Percentiles rank a stretch among this genome's conserved stretches.
phyloP scores from a whole-genome alignment of 2,888 invertebrate species.

The Lucinisca nassula region DNA sequence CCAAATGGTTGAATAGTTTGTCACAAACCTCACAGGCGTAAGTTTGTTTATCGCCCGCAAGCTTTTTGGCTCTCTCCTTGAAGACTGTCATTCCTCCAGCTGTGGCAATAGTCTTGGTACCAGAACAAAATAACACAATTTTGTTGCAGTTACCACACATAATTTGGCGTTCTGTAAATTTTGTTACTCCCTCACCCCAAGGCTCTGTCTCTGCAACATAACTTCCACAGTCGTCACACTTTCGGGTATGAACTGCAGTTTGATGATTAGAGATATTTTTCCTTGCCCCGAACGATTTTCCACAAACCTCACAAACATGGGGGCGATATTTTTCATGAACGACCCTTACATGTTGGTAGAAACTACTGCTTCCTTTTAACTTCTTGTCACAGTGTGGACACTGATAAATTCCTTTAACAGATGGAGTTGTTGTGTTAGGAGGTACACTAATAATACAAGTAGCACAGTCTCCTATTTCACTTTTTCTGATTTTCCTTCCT shows the following conservation, averaged over 20 bases:
- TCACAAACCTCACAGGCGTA: background rate
- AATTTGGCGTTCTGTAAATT: background rate
- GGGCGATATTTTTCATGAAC: background rate
- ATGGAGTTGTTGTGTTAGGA: background rate
- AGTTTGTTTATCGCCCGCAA: background rate
- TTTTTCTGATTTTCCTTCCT: background rate
- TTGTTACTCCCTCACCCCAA: conserved; percentile 16
- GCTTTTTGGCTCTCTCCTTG: background rate
- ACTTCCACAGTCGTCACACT: background rate
- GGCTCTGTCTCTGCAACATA: conserved; percentile 25
- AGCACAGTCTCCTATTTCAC: background rate
- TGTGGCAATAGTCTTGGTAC: background rate
- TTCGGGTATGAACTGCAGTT: conserved; percentile 28
- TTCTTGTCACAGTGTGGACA: background rate
- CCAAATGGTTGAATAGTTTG: background rate
- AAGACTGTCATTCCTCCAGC: background rate
- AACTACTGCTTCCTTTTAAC: background rate
- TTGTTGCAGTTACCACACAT: background rate
- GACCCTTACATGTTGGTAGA: background rate
- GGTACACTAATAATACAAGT: background rate
- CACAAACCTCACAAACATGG: conserved; percentile 25
- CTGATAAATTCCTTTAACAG: background rate
- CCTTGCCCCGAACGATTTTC: background rate
- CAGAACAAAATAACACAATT: background rate
- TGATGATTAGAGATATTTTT: conserved; percentile 14